These are phyloP conservation scores for Pipistrellus pygmaeus DNA, from an alignment of 2,797 vertebrate species.

Conservation along the genomic window DNA sequence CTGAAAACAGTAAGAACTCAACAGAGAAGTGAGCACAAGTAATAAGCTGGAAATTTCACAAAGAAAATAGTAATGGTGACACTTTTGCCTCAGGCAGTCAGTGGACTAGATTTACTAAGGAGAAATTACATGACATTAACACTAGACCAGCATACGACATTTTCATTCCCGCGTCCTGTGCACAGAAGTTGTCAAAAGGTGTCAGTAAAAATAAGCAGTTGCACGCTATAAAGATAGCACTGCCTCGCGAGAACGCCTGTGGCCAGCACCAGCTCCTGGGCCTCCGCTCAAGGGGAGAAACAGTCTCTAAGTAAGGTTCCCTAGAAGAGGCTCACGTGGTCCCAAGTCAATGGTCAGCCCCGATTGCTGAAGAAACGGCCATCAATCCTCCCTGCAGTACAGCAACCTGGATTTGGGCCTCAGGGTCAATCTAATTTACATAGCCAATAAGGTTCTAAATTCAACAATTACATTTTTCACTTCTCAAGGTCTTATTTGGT, in stretches of 20 bases:
- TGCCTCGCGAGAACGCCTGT: not conserved
- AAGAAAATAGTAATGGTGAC: conserved; percentile 19
- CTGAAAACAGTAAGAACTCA: conserved; percentile 52
- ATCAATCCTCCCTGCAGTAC: not conserved
- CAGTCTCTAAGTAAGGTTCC: not conserved
- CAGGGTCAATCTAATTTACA: not conserved
- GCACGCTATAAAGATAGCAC: not conserved
- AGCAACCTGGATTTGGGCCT: not conserved
- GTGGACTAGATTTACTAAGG: conserved; percentile 27
- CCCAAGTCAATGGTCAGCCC: not conserved
- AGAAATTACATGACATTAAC: not conserved
- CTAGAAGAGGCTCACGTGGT: not conserved
- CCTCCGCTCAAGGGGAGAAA: not conserved
- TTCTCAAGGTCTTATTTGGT: not conserved
- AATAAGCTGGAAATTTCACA: conserved; percentile 24
- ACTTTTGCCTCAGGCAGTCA: conserved; percentile 36
- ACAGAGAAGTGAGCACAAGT: conserved; percentile 48
- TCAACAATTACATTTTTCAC: conserved; percentile 21
- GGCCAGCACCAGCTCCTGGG: not conserved
- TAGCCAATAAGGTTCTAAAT: not conserved
- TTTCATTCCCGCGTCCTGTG: not conserved
- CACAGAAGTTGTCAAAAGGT: conserved; percentile 26
- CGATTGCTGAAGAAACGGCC: not conserved
- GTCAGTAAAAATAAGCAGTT: conserved; percentile 41
- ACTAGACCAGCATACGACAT: not conserved